Evolutionary conservation across 1,140 invertebrate genomes (phyloP).

Genomic region (roundworm (Caenorhabditis elegans)): WBcel235 BX284604.4:9975501-9976000

Average conservation of each 20-base stretch:
- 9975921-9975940: neutral
- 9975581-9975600: neutral
- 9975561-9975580: neutral
- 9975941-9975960: neutral
- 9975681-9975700: neutral
- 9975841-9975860: no score
- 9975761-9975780: no score
- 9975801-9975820: no score
- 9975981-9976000: slow-evolving; percentile 77
- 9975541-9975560: neutral
- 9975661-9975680: neutral
- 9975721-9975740: no score
- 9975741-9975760: no score
- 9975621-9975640: neutral
- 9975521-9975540: neutral
- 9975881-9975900: neutral
- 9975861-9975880: no score
- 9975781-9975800: no score
- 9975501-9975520: neutral
- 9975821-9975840: no score
- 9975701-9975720: no score
- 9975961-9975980: neutral
- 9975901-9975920: neutral
- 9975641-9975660: neutral
- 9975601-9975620: neutral